Evolutionary conservation across 53 echinoderm and acorn worm genomes (phyloP).

Genomic region (Actinopyga echinites): DNA sequence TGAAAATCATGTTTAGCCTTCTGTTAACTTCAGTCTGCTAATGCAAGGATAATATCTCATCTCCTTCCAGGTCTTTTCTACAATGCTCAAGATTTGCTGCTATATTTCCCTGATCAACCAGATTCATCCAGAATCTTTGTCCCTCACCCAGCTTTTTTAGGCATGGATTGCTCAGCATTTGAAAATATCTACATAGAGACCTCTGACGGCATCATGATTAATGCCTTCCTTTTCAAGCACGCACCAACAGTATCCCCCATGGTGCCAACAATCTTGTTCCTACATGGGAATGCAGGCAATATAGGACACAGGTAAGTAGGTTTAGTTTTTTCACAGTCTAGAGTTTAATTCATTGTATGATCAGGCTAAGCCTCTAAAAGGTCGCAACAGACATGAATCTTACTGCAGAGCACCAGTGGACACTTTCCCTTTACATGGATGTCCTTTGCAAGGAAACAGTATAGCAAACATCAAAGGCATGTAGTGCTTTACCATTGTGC

Average conservation of each 20-base stretch:
- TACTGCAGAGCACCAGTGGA: background rate
- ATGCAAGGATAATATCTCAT: too few relatives aligned
- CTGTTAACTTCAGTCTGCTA: too few relatives aligned
- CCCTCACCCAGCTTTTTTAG: constrained; percentile 64
- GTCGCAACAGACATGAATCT: background rate
- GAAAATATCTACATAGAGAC: constrained; percentile 78
- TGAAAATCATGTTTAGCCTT: too few relatives aligned
- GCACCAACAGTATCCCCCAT: constrained; percentile 46
- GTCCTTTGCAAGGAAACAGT: too few relatives aligned
- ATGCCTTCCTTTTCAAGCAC: constrained; percentile 82
- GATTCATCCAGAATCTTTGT: constrained; percentile 82
- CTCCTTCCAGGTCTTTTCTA: constrained; percentile 76
- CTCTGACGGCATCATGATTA: constrained; percentile 64
- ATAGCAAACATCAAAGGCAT: too few relatives aligned
- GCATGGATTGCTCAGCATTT: constrained; percentile 53
- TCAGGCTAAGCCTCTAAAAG: background rate
- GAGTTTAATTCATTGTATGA: background rate
- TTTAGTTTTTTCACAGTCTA: background rate
- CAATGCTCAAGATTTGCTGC: constrained; percentile 85
- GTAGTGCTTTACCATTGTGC: too few relatives aligned
- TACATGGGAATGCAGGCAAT: constrained; percentile 97
- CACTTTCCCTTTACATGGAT: too few relatives aligned
- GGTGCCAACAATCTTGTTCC: constrained; percentile 83
- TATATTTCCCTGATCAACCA: constrained; percentile 90
- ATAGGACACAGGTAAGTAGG: constrained; percentile 99